Conservation (phyloP, 1,140 invertebrate species). For the Musca domestica region DNA sequence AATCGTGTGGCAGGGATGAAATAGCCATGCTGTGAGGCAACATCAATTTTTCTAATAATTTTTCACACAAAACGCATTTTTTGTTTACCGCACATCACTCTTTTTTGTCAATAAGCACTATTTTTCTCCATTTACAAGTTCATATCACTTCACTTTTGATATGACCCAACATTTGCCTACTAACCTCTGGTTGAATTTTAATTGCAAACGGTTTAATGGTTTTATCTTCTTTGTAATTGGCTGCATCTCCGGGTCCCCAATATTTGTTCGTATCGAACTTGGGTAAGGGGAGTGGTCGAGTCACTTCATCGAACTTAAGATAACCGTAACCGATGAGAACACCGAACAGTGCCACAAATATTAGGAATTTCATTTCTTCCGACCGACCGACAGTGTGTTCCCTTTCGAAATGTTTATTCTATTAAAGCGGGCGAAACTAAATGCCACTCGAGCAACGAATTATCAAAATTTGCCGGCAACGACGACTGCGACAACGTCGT, state of each 20-base stretch:
- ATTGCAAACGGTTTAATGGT: constrained; percentile 39
- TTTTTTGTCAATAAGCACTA: too few relatives aligned
- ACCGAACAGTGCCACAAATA: constrained; percentile 39
- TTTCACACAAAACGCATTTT: too few relatives aligned
- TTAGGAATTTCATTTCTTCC: constrained; percentile 43
- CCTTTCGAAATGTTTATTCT: not conserved
- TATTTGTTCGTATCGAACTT: constrained; percentile 44
- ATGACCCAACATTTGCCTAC: not conserved
- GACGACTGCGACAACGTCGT: too few relatives aligned
- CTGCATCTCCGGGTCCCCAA: constrained; percentile 45
- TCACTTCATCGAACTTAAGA: constrained; percentile 38
- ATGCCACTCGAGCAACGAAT: not conserved
- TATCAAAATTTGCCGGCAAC: too few relatives aligned
- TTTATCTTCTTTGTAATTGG: constrained; percentile 37
- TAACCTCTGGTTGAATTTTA: constrained; percentile 17
- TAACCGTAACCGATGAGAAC: constrained; percentile 43
- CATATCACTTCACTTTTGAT: not conserved
- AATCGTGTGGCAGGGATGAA: too few relatives aligned
- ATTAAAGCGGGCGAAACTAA: not conserved
- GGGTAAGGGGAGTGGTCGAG: constrained; percentile 43
- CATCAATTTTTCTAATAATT: too few relatives aligned
- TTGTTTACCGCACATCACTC: too few relatives aligned
- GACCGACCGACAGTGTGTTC: constrained; percentile 23
- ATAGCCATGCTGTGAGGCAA: too few relatives aligned
- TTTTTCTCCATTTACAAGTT: not conserved